Conservation (phyloP, 2,113 vertebrate species). For the Centrocercus urophasianus region DNA sequence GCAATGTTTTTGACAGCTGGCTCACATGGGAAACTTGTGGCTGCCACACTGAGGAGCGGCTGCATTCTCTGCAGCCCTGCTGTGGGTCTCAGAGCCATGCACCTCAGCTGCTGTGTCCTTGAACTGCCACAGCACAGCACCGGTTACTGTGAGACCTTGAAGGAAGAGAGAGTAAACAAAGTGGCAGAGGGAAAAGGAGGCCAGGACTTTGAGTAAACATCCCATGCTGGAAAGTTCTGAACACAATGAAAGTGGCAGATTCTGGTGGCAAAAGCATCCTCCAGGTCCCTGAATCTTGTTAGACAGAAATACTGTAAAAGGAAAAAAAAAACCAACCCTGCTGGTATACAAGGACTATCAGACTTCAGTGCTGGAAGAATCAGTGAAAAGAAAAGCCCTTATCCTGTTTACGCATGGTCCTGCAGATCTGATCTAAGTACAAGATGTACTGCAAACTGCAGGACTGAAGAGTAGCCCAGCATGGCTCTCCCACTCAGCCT, state of each 20-base stretch:
- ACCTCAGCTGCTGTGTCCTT: neutral
- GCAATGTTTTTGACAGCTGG: neutral
- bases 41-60: neutral
- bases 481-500: fast-evolving
- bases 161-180: conserved; percentile 18
- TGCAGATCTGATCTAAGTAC: neutral
- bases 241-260: conserved; percentile 10
- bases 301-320: neutral
- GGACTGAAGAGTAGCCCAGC: neutral
- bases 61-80: neutral
- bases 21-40: neutral
- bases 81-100: neutral
- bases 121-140: neutral
- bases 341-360: neutral
- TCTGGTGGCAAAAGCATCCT: neutral
- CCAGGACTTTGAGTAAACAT: conserved; percentile 28
- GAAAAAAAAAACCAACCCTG: neutral
- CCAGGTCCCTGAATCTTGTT: neutral
- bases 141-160: neutral
- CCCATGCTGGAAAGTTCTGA: neutral
- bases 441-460: neutral
- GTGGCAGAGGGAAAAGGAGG: neutral
- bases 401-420: neutral
- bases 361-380: neutral
- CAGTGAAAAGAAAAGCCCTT: neutral